Evolutionary conservation across 2,888 invertebrate genomes (phyloP).

Genomic region (Lochmaea crataegi): DNA sequence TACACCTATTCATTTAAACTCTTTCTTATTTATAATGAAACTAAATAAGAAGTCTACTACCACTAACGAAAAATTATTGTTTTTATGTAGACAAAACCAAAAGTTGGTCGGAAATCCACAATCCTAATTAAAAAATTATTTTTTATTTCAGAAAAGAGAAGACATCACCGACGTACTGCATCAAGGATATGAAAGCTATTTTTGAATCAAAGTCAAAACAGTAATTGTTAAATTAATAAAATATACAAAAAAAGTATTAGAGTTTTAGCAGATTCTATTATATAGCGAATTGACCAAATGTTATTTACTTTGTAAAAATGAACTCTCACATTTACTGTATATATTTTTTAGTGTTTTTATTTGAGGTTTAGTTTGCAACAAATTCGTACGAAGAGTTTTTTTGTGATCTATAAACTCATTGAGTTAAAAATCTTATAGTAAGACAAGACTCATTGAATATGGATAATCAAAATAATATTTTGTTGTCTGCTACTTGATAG

Average conservation of each 20-base stretch:
- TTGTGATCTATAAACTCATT: background rate
- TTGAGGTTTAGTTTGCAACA: slow-evolving; percentile 1
- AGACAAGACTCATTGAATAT: background rate
- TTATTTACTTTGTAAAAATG: slow-evolving; percentile 42
- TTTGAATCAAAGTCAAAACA: slow-evolving; percentile 79
- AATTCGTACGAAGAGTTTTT: background rate
- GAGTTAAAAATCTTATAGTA: background rate
- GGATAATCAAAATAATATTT: background rate
- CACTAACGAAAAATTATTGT: no score
- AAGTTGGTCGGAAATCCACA: no score
- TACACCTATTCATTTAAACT: no score
- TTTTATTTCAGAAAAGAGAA: slow-evolving; percentile 72
- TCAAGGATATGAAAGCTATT: slow-evolving; percentile 84
- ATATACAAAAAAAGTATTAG: slow-evolving; percentile 35
- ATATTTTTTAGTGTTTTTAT: slow-evolving; percentile 33
- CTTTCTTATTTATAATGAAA: no score
- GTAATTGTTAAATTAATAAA: slow-evolving; percentile 48
- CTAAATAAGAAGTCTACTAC: no score
- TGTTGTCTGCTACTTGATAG: no score
- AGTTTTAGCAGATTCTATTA: slow-evolving; percentile 32
- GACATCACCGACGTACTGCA: slow-evolving; percentile 76
- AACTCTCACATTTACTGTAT: slow-evolving; percentile 33
- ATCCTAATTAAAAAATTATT: slow-evolving; percentile 30
- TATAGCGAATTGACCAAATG: slow-evolving; percentile 47
- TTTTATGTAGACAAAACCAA: no score